Percentiles rank a stretch among this genome's conserved stretches.
phyloP scores from a whole-genome alignment of 1,140 invertebrate genomes.

The Drosophila ogumai region DNA sequence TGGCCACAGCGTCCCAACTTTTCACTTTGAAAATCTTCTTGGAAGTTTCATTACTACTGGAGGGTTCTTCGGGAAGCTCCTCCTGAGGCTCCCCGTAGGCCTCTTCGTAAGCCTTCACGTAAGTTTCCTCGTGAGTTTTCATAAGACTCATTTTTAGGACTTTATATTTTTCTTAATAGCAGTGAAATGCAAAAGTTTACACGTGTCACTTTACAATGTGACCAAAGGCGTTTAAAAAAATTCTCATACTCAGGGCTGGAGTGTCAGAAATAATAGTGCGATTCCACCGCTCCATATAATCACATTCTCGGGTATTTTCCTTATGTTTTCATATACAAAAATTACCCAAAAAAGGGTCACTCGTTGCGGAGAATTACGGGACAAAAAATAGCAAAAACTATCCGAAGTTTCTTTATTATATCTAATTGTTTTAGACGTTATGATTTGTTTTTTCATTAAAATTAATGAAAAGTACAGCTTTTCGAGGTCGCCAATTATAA shows the following conservation, averaged over 20 bases:
- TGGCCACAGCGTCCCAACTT: slow-evolving; percentile 99
- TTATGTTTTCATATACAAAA: no score
- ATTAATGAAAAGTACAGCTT: no score
- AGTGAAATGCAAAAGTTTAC: not conserved
- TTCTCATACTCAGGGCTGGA: not conserved
- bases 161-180: not conserved
- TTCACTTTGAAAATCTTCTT: slow-evolving; percentile 98
- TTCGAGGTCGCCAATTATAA: no score
- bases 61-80: slow-evolving; percentile 93
- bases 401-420: no score
- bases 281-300: not conserved
- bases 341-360: no score
- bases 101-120: slow-evolving; percentile 87
- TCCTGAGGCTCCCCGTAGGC: slow-evolving; percentile 83
- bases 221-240: not conserved
- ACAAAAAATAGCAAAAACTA: no score
- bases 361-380: no score
- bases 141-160: slow-evolving; percentile 84
- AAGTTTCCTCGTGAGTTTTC: slow-evolving; percentile 94
- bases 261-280: no score
- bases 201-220: not conserved
- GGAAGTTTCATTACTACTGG: slow-evolving; percentile 92
- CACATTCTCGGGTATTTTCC: not conserved
- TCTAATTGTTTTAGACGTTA: no score
- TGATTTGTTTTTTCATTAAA: no score